Base-by-base conservation (phyloP, 1,140 invertebrate species). In the Camponotus vicinus region DNA sequence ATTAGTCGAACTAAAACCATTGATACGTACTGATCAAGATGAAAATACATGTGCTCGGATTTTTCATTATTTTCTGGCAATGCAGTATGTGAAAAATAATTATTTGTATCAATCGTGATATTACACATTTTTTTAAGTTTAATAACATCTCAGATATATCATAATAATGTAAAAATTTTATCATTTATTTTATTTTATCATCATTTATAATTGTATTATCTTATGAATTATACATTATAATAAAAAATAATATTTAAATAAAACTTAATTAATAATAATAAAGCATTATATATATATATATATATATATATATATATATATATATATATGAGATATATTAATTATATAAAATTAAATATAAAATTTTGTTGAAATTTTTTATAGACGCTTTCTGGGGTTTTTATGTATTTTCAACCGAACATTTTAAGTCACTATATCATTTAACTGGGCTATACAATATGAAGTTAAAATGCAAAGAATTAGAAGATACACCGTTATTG, bases 391-490 rank as follows among this genome's bases (percentile, higher is more conserved):
- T 57, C 27, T 27, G 27, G 27, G 27, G 27, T 27, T 27, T 27
- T 0, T 27, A 0, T 27, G 0, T 27, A 27, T 1, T 27, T 27
- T 27, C 27, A 27, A 27, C 27, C 27, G 0, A 27, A 27, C 0
- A 27, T 27, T 27, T 27, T 27, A 27, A 27, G 27, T 27, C 1
- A 27, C 27, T 27, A 27, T 27, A 27, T 27, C 27, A 27, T 27
- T 27, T 27, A 27, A 1, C 0, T 27, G 27, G 27, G 1, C 27
- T 27, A 27, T 27, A 27, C 27, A 27, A 1, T 27, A 1, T 27
- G 1, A 0, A 27, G 27, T 27, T 27, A 21, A 1, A 37, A 37
- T 95, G 94, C 64, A 95, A 95, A 66, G 78, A 88, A 34, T 61
- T 90, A 1, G 76, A 79, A 13, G 59, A 40, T 7, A 90, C 93